Evolutionary conservation across 2,113 vertebrate species (phyloP).

Genomic region (Xenopus laevis): DNA sequence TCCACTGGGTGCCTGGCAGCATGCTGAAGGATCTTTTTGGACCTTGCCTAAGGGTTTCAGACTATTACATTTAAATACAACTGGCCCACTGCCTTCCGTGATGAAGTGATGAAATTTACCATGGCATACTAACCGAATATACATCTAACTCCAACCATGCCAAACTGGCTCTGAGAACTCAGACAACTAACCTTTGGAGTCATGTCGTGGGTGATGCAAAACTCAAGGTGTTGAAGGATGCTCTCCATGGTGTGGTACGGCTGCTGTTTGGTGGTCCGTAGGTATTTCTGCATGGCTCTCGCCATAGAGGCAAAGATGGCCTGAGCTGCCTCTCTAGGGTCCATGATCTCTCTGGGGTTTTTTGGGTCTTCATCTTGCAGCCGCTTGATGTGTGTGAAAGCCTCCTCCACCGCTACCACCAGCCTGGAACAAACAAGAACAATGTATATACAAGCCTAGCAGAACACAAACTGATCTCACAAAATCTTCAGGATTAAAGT

Average conservation of each 20-base stretch:
- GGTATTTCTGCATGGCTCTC: conserved; percentile 95
- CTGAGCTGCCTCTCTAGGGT: conserved; percentile 90
- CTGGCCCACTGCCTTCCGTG: too few species aligned
- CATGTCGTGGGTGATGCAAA: conserved; percentile 98
- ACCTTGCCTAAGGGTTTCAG: too few species aligned
- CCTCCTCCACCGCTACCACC: conserved; percentile 92
- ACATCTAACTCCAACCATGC: too few species aligned
- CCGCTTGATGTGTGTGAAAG: conserved; percentile 93
- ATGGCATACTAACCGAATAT: too few species aligned
- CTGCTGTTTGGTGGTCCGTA: conserved; percentile 90
- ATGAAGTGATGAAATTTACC: too few species aligned
- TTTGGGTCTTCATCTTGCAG: conserved; percentile 89
- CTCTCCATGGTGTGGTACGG: conserved; percentile 98
- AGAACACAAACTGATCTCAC: too few species aligned
- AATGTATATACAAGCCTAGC: too few species aligned
- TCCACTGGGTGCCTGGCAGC: too few species aligned
- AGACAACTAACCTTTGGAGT: conserved; percentile 71
- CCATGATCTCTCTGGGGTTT: conserved; percentile 89
- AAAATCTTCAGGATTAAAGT: too few species aligned
- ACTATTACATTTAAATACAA: too few species aligned
- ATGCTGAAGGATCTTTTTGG: too few species aligned
- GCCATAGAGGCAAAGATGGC: conserved; percentile 97
- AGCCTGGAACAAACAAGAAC: conserved; percentile 63
- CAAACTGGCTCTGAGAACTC: too few species aligned
- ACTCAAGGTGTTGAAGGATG: conserved; percentile 93